phyloP scores from a whole-genome alignment of 2,113 vertebrate genomes.

The Malurus elegans region DNA sequence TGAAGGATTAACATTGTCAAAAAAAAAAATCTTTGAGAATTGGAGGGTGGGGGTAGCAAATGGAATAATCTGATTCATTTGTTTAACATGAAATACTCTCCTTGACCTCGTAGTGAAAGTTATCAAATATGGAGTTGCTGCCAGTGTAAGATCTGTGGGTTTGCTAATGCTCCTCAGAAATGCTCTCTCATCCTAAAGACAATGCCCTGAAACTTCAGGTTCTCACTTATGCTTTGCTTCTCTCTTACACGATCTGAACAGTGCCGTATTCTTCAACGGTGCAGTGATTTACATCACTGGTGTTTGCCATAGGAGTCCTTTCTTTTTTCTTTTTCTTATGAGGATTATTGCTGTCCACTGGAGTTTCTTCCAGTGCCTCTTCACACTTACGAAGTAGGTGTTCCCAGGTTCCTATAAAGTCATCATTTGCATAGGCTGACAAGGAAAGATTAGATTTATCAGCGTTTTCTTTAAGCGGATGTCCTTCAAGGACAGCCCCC shows the following conservation, averaged over 20 bases:
- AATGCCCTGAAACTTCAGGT: neutral
- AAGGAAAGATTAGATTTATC: slow-evolving; percentile 71
- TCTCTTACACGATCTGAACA: neutral
- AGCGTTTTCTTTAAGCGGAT: slow-evolving; percentile 68
- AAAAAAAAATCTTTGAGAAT: neutral
- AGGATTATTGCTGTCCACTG: neutral
- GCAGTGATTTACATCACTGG: neutral
- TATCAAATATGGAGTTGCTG: neutral
- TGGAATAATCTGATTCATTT: neutral
- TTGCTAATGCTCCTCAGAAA: neutral
- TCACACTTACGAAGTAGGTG: neutral
- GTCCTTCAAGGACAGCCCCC: slow-evolving; percentile 74
- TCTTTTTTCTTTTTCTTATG: neutral
- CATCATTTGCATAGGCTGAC: slow-evolving; percentile 54
- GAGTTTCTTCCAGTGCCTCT: neutral
- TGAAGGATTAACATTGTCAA: neutral
- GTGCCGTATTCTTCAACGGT: neutral
- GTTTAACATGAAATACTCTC: neutral
- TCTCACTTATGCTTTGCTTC: neutral
- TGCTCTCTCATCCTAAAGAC: neutral
- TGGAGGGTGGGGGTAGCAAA: neutral
- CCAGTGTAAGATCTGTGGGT: neutral
- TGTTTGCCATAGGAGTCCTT: neutral
- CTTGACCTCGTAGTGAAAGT: neutral
- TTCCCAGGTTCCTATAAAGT: slow-evolving; percentile 19